Evolutionary conservation across 2,888 invertebrate species (phyloP).

Genomic region (Branchellion lobata): DNA sequence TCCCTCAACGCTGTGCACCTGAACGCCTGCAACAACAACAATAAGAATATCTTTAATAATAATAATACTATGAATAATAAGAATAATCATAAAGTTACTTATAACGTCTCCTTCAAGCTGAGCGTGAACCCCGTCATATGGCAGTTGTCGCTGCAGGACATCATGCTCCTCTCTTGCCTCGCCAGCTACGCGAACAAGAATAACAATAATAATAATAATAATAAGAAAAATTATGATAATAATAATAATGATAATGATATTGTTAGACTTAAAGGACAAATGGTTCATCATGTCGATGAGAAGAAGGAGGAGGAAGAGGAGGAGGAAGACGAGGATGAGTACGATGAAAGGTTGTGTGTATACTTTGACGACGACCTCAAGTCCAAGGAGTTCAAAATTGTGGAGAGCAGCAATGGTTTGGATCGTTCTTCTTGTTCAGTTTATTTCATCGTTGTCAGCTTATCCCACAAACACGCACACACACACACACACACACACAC

Average conservation of each 20-base stretch:
- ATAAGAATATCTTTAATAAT: constrained; percentile 25
- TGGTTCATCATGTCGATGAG: not conserved
- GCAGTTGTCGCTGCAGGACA: not conserved
- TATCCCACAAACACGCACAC: too few relatives aligned
- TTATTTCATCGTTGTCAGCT: too few relatives aligned
- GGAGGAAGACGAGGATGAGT: not conserved
- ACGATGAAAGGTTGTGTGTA: not conserved
- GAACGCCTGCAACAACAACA: constrained; percentile 2
- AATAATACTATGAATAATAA: constrained; percentile 22
- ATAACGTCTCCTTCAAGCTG: not conserved
- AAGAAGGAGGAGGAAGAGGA: not conserved
- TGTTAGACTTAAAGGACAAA: not conserved
- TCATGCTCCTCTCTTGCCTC: not conserved
- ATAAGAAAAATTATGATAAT: not conserved
- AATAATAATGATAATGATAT: not conserved
- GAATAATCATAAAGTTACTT: constrained; percentile 22
- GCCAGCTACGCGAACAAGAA: not conserved
- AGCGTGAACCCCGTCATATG: not conserved
- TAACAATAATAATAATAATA: constrained; percentile 17
- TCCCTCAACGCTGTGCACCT: not conserved
- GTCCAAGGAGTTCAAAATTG: constrained; percentile 8
- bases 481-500: too few relatives aligned
- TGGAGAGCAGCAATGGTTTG: not conserved
- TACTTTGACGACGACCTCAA: constrained; percentile 12
- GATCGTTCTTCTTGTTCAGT: not conserved